A percentile compares a stretch with the other conserved stretches of the same genome.
Evolutionary conservation across 92 coral and sea anemone genomes (phyloP).

Genomic region (Chrysogorgia sp.): DNA sequence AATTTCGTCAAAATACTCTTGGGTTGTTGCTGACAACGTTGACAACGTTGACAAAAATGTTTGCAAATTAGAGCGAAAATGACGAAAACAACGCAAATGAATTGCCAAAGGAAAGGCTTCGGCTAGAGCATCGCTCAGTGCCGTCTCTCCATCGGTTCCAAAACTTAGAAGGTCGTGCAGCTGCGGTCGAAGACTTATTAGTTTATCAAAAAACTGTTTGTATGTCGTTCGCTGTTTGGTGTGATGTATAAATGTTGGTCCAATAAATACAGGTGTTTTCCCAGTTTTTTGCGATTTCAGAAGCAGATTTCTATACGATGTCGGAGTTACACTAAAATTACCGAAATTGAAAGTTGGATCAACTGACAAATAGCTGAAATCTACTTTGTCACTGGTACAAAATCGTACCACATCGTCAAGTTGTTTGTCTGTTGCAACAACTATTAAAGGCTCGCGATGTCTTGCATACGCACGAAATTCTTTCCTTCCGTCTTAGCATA

Average conservation of each 20-base stretch:
- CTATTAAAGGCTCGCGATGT: constrained; percentile 51
- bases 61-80: constrained; percentile 39
- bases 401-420: constrained; percentile 45
- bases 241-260: constrained; percentile 34
- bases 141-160: constrained; percentile 45
- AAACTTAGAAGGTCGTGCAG: constrained; percentile 15
- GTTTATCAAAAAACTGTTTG: too few relatives aligned
- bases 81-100: constrained; percentile 55
- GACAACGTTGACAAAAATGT: background rate
- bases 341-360: constrained; percentile 60
- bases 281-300: constrained; percentile 39
- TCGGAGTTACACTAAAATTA: constrained; percentile 40
- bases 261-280: constrained; percentile 46
- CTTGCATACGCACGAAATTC: constrained; percentile 10
- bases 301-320: constrained; percentile 34
- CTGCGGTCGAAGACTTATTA: constrained; percentile 29
- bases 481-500: constrained; percentile 26
- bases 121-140: constrained; percentile 46
- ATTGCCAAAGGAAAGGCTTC: constrained; percentile 34
- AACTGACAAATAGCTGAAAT: constrained; percentile 49
- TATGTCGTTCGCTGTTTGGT: too few relatives aligned
- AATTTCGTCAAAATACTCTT: constrained; percentile 32
- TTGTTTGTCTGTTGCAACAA: constrained; percentile 55
- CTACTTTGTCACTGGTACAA: constrained; percentile 37
- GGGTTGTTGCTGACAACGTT: background rate